phyloP scores from a whole-genome alignment of 2,113 vertebrate genomes.

The Formicarius rufipectus region DNA sequence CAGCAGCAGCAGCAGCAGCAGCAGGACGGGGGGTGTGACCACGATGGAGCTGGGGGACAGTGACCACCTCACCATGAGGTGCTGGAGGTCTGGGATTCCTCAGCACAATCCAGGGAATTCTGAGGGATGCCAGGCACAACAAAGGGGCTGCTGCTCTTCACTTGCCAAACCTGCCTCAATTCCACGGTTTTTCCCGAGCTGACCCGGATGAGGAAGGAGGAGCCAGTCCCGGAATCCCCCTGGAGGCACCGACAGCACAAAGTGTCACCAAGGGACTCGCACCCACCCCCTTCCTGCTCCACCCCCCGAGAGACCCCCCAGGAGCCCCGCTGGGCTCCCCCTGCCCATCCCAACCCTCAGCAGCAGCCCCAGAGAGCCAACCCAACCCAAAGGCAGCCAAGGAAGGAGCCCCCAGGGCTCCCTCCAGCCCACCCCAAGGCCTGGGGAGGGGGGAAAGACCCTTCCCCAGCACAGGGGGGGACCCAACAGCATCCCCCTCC shows the following conservation, averaged over 20 bases:
- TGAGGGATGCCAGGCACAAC: neutral
- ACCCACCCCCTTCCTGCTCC: too few species aligned
- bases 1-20: neutral
- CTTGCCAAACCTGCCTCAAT: neutral
- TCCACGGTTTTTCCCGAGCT: accelerated
- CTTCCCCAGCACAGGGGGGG: neutral
- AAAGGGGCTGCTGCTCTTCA: neutral
- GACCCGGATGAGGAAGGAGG: neutral
- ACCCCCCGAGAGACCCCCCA: neutral
- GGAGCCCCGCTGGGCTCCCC: neutral
- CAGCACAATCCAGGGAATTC: accelerated
- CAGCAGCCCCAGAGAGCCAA: neutral
- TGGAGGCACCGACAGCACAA: neutral
- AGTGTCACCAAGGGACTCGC: neutral
- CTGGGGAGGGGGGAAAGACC: accelerated
- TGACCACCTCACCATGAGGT: neutral
- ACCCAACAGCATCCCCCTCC: too few species aligned
- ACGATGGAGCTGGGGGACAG: accelerated
- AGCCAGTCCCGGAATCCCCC: neutral
- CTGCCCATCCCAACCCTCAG: accelerated
- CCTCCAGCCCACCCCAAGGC: accelerated
- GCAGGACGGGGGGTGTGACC: neutral
- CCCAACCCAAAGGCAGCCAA: neutral
- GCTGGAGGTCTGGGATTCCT: neutral
- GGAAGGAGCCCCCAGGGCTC: neutral